These are phyloP conservation scores for Philereme vetulata DNA, from an alignment of 2,888 invertebrate species.

Conservation along the genomic window DNA sequence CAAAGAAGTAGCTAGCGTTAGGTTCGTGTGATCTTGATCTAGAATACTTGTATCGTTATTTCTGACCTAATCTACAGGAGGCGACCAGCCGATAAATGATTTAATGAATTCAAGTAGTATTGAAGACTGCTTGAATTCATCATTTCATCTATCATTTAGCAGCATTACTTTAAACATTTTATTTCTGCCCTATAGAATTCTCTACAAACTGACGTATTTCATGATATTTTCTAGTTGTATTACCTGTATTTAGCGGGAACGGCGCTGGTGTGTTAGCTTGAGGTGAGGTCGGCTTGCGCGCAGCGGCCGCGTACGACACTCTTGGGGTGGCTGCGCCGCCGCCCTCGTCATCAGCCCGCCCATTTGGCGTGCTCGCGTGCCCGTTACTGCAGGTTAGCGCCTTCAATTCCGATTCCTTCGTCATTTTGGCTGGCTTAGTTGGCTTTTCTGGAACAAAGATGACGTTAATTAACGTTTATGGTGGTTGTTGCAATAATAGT, in stretches of 20 bases:
- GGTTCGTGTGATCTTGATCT: too few relatives aligned
- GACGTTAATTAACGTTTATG: not conserved
- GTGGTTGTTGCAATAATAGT: not conserved
- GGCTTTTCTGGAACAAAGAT: slow-evolving; percentile 66
- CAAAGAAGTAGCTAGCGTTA: too few relatives aligned
- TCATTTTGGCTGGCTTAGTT: slow-evolving; percentile 72
- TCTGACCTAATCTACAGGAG: too few relatives aligned
- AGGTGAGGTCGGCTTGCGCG: slow-evolving; percentile 72
- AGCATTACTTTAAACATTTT: too few relatives aligned
- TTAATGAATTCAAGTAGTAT: too few relatives aligned
- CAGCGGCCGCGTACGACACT: slow-evolving; percentile 76
- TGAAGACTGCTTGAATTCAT: too few relatives aligned
- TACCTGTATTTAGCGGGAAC: slow-evolving; percentile 70
- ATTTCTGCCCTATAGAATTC: too few relatives aligned
- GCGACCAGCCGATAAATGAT: too few relatives aligned
- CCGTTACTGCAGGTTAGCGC: slow-evolving; percentile 69
- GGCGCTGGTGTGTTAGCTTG: slow-evolving; percentile 63
- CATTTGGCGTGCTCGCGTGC: slow-evolving; percentile 71
- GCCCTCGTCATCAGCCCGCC: slow-evolving; percentile 75
- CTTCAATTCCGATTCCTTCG: slow-evolving; percentile 65
- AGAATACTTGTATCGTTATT: too few relatives aligned
- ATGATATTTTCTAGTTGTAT: too few relatives aligned
- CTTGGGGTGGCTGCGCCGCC: slow-evolving; percentile 65
- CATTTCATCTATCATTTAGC: too few relatives aligned
- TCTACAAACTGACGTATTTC: too few relatives aligned